Evolutionary conservation across 2,888 invertebrate species (phyloP).

Genomic region (Heliconius charithonia): DNA sequence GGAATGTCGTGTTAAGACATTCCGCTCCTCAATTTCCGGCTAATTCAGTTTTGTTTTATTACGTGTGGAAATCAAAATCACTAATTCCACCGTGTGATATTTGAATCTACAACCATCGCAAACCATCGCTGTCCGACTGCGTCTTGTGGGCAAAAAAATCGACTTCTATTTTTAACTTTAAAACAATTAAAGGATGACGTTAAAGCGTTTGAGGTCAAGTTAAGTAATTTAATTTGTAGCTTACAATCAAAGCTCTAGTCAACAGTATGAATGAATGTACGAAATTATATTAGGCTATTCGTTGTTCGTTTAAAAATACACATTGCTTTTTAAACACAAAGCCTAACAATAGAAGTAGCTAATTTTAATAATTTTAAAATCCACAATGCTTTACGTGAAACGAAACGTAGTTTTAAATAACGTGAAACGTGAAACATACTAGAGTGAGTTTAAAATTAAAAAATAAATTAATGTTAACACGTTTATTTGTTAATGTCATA

Average conservation of each 20-base stretch:
- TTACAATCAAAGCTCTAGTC: neutral
- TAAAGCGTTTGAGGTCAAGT: neutral
- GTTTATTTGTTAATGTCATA: neutral
- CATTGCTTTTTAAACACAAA: neutral
- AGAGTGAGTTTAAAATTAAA: slow-evolving; percentile 20
- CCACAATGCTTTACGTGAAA: neutral
- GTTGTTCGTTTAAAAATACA: neutral
- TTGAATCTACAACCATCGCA: too few relatives aligned
- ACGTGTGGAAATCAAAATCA: neutral
- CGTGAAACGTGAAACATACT: slow-evolving; percentile 12
- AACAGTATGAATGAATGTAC: neutral
- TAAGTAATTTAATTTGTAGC: neutral
- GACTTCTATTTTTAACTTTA: neutral
- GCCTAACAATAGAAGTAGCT: neutral
- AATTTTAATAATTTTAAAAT: slow-evolving; percentile 14
- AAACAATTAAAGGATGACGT: neutral
- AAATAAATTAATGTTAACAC: slow-evolving; percentile 1
- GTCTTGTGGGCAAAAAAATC: too few relatives aligned
- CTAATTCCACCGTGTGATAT: too few relatives aligned
- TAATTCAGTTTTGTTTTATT: neutral
- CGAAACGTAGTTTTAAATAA: slow-evolving; percentile 16
- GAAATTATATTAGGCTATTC: neutral
- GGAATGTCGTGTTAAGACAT: neutral
- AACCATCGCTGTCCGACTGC: too few relatives aligned
- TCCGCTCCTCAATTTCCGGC: neutral